A percentile compares a stretch with the other conserved stretches of the same genome.
Conservation (phyloP, 2,113 vertebrate genomes). For the Prinia subflava region DNA sequence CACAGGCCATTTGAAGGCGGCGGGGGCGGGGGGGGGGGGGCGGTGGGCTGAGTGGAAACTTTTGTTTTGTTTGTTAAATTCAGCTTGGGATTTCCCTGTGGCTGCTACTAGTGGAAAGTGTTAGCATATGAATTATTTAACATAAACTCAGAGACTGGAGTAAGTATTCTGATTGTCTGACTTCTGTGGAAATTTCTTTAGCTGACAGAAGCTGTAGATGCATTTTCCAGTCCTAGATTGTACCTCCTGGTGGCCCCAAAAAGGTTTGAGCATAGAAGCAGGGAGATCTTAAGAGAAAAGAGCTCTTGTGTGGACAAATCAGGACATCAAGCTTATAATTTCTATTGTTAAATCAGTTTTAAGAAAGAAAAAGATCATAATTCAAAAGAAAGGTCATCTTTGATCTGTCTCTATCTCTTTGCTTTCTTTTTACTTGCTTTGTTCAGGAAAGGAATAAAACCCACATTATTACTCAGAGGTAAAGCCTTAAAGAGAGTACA, state of each 20-base stretch:
- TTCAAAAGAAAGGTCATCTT: constrained; percentile 35
- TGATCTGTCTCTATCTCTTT: not conserved
- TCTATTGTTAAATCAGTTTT: constrained; percentile 13
- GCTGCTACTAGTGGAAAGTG: not conserved
- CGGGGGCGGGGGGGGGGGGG: too few relatives aligned
- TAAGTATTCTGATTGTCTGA: constrained; percentile 56
- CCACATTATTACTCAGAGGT: not conserved
- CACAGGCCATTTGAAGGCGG: not conserved
- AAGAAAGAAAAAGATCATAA: not conserved
- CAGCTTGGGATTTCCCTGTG: not conserved
- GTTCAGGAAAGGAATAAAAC: not conserved
- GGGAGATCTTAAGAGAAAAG: constrained; percentile 52
- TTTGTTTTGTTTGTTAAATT: constrained; percentile 8
- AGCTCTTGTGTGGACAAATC: not conserved
- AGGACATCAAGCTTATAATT: not conserved
- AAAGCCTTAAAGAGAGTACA: not conserved
- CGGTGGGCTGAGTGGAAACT: not conserved
- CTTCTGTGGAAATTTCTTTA: constrained; percentile 45
- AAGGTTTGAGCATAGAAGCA: constrained; percentile 34
- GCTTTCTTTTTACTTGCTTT: not conserved
- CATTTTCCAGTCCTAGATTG: constrained; percentile 40
- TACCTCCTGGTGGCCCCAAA: constrained; percentile 46
- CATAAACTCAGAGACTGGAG: constrained; percentile 22
- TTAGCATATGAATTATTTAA: constrained; percentile 48
- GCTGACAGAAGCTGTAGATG: constrained; percentile 51